These are phyloP conservation scores for Mirounga angustirostris DNA, from an alignment of 2,113 vertebrate genomes.

Conservation along the genomic window DNA sequence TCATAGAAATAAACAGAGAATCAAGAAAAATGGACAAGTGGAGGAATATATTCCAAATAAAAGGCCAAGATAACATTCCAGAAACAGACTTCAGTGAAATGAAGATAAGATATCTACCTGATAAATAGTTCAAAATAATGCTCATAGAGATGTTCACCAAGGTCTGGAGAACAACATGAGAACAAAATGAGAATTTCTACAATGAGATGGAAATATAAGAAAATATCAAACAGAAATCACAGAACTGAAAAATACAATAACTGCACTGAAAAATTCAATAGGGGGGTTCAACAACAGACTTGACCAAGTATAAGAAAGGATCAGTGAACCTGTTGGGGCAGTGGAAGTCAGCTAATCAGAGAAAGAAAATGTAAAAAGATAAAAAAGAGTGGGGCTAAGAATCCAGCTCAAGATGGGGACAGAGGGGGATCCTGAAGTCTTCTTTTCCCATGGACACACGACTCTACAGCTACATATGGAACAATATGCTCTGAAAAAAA, in stretches of 20 bases:
- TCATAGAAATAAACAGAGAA: neutral
- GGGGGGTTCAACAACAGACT: neutral
- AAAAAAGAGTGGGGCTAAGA: neutral
- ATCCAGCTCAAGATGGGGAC: neutral
- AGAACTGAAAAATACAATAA: neutral
- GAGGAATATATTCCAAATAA: neutral
- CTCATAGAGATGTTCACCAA: neutral
- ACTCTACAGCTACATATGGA: neutral
- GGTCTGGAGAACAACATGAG: neutral
- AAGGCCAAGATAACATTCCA: neutral
- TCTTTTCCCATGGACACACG: neutral
- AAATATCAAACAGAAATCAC: neutral
- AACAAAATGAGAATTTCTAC: neutral
- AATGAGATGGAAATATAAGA: neutral
- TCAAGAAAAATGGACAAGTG: neutral
- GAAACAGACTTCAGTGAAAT: neutral
- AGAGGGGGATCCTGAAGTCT: neutral
- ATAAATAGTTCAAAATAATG: neutral
- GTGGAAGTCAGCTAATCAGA: neutral
- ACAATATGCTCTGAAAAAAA: neutral
- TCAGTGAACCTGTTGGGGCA: neutral
- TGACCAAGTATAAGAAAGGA: neutral
- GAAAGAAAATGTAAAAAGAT: neutral
- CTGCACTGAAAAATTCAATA: neutral
- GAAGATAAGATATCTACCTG: neutral